Base-by-base conservation (phyloP, 2,797 vertebrate species). In the Lacerta viridis region DNA sequence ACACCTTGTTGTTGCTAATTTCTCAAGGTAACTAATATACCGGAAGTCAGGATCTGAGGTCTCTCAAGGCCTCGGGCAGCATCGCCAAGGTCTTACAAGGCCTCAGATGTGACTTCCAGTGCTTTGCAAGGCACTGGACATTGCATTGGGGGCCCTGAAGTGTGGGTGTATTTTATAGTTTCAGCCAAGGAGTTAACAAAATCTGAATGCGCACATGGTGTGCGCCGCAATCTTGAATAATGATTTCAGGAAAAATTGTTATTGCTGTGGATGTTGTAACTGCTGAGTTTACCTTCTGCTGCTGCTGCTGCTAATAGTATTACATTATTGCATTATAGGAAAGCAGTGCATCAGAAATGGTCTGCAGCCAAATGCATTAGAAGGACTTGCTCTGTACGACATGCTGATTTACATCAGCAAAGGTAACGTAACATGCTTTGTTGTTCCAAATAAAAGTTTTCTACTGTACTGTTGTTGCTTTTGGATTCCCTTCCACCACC, bases 341-440 rank as follows among this genome's bases (percentile, higher is more conserved):
- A 33, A 23, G 6, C 7, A 0, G 7, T 76, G 0, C 5, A 59
- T 82, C 71, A 91, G 2, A 17, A 23, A 64, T 0, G 0, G 15
- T 8, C 88, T 4, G 27, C 87, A 3, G 61, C 25, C 84, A 88
- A 92, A 39, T 61, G 0, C 0, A 9, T 68, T 79, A 36, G 3
- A 77, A 93, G 41, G 0, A 0, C 39, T 50, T 90, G 76, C 1
- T 15, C 55, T 72, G 61, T 13, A 36, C 36, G 15, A 81, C 4
- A 9, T 55, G 6, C 0, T 81, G 36, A 84, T 23, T 33, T 69
- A 1, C 76, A 75, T 86, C 59, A 82, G 8, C 3, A 78, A 8
- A 5, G 75, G 74, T 85, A 92, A 33, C 69, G 1, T 71, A 71
- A 71, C 29, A 71, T 71, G 69, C 69, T 71, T 71, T 33, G 29